Percentiles rank a stretch among this genome's conserved stretches.
Conservation (phyloP, 2,113 vertebrate genomes). For the Gopherus evgoodei region DNA sequence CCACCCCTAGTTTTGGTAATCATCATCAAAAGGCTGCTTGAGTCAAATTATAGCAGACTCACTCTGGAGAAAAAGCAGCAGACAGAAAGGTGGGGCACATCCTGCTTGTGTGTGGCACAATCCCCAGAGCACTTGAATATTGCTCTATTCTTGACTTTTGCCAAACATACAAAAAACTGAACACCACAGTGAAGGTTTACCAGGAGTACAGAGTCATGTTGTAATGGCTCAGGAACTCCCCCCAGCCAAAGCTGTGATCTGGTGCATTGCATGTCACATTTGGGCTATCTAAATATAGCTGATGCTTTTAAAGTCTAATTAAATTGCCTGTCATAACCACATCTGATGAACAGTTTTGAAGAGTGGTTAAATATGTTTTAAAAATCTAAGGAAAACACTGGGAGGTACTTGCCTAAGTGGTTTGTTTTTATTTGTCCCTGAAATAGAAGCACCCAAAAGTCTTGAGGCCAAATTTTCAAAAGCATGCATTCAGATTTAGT, state of each 20-base stretch:
- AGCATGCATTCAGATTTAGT: not conserved
- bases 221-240: not conserved
- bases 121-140: conserved; percentile 42
- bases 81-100: conserved; percentile 18
- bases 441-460: not conserved
- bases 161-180: conserved; percentile 17
- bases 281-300: not conserved
- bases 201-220: not conserved
- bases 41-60: conserved; percentile 10
- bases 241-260: not conserved
- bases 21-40: not conserved
- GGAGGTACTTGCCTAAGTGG: not conserved
- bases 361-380: not conserved
- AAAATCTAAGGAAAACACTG: accelerated
- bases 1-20: not conserved
- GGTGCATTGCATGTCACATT: not conserved
- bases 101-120: conserved; percentile 9
- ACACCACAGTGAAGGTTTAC: conserved; percentile 10
- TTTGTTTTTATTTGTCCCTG: not conserved
- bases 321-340: not conserved
- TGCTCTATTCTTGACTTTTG: conserved; percentile 13
- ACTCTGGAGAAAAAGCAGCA: not conserved
- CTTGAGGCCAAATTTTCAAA: not conserved
- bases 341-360: not conserved
- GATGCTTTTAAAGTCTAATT: not conserved